Base-by-base conservation (phyloP, 2,797 vertebrate species). In the Cossypha heuglini region DNA sequence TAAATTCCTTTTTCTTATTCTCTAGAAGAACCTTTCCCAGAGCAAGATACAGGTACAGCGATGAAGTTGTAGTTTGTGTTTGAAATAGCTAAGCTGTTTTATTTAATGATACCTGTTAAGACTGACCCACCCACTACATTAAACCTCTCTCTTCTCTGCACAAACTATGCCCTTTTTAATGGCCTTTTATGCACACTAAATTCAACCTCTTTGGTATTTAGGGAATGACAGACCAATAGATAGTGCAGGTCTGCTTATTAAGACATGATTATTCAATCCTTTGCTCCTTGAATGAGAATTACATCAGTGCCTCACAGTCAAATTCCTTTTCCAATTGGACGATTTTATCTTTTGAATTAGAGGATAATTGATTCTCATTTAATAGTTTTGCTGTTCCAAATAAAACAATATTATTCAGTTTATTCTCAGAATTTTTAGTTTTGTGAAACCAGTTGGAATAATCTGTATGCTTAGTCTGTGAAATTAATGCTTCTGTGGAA, bases 241-340 rank as follows among this genome's bases (percentile, higher is more conserved):
- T 84, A 62, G 33, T 86, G 18, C 37, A 77, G 57, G 14, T 71
- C 43, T 55, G 18, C 52, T 75, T 91, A 35, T 57, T 71, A 52
- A 74, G 88, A 55, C 33, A 14, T 40, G 9, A 24, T 86, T 88
- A 48, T 26, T 73, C 52, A 63, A 1, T 71, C 37, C 8, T 69
- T 88, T 74, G 58, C 73, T 67, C 7, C 48, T 84, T 75, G 29
- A 84, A 49, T 86, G 19, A 71, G 43, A 67, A 35, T 83, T 80
- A 42, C 10, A 51, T 92, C 40, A 59, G 26, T 74, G 29, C 45
- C 21, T 84, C n/a, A 43, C 31, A 48, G 5, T 76, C n/a, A 58
- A 59, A 11, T 80, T 90, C 15, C 17, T 58, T 81, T 81, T 45
- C 26, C 45, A 63, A 2, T 1, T 84, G 49, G 18, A 92, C 79